phyloP scores from a whole-genome alignment of 2,888 invertebrate genomes.

The Tromatobia lineatoria region DNA sequence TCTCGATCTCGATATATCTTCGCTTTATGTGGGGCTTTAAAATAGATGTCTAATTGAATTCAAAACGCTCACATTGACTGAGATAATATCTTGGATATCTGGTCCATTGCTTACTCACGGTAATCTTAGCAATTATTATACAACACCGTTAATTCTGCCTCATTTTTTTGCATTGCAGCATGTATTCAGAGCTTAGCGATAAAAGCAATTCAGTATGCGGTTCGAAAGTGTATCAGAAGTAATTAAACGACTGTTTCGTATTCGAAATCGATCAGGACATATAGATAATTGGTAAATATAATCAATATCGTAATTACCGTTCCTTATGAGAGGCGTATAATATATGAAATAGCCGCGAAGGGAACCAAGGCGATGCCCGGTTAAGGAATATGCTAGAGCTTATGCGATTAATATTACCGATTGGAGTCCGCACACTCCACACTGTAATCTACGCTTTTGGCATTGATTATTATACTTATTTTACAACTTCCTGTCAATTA shows the following conservation, averaged over 20 bases:
- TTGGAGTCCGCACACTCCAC: constrained; percentile 39
- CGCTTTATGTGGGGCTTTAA: not conserved
- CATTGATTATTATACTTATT: constrained; percentile 56
- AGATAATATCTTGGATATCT: not conserved
- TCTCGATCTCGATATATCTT: not conserved
- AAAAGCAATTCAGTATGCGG: constrained; percentile 50
- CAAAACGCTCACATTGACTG: not conserved
- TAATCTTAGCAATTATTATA: not conserved
- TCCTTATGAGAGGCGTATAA: constrained; percentile 53
- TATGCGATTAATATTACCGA: constrained; percentile 52
- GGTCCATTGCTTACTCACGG: not conserved
- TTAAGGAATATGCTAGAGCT: constrained; percentile 56
- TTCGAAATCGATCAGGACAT: constrained; percentile 56
- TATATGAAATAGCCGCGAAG: constrained; percentile 38
- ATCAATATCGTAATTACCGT: constrained; percentile 66
- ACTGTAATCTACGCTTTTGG: constrained; percentile 51
- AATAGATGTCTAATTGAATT: not conserved
- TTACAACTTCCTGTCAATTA: constrained; percentile 51
- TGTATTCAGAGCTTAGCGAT: constrained; percentile 17
- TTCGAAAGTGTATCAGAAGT: constrained; percentile 56
- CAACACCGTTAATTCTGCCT: not conserved
- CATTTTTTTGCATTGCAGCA: not conserved
- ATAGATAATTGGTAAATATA: constrained; percentile 67
- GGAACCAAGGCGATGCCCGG: constrained; percentile 40
- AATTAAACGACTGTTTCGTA: constrained; percentile 49